These are phyloP conservation scores for Eretmochelys imbricata DNA, from an alignment of 2,113 vertebrate species.

Conservation along the genomic window DNA sequence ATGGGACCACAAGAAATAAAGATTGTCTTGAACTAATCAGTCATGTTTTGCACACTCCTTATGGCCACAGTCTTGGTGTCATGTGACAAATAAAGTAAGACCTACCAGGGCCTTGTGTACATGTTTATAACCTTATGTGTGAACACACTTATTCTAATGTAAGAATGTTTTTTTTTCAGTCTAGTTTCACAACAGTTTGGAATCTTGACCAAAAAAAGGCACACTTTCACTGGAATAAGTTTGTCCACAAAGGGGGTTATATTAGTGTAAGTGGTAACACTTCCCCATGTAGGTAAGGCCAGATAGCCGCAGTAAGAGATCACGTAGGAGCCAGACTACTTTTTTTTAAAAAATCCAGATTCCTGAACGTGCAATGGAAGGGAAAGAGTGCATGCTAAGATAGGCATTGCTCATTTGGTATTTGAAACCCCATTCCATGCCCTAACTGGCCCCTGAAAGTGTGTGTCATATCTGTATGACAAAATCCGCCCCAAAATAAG, in stretches of 20 bases:
- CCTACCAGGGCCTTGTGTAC: background rate
- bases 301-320: background rate
- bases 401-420: background rate
- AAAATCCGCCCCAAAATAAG: accelerated
- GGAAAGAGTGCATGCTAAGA: background rate
- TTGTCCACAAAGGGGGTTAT: background rate
- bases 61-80: background rate
- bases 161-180: background rate
- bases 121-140: background rate
- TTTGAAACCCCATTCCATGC: background rate
- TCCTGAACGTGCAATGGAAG: background rate
- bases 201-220: background rate
- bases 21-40: background rate
- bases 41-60: background rate
- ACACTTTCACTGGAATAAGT: background rate
- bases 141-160: background rate
- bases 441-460: background rate
- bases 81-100: background rate
- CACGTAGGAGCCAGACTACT: background rate
- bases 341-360: background rate
- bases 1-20: background rate
- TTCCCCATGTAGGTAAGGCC: background rate
- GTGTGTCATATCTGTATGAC: background rate
- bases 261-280: background rate
- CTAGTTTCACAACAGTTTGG: background rate